These are phyloP conservation scores for Xanthostigma xanthostigma DNA, from an alignment of 2,888 invertebrate genomes.

Conservation along the genomic window DNA sequence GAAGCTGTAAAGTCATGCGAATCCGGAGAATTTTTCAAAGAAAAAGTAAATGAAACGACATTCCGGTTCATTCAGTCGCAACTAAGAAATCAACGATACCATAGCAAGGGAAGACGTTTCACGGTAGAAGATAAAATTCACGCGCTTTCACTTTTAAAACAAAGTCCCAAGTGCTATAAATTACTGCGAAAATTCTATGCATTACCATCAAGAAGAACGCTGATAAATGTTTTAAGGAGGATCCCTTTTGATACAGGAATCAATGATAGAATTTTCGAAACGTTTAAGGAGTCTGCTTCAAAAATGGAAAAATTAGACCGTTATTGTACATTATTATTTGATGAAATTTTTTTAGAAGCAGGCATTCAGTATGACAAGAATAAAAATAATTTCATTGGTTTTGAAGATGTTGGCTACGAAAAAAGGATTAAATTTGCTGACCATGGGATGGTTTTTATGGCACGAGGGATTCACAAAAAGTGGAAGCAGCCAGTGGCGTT, in stretches of 20 bases:
- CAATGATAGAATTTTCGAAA: not conserved
- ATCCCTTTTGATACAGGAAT: not conserved
- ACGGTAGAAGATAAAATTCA: too few relatives aligned
- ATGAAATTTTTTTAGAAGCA: constrained; percentile 10
- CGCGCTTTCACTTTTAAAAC: too few relatives aligned
- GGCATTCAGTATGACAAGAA: not conserved
- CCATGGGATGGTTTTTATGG: constrained; percentile 10
- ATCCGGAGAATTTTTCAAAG: too few relatives aligned
- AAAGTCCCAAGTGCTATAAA: not conserved
- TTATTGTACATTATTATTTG: constrained; percentile 11
- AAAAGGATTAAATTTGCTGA: constrained; percentile 8
- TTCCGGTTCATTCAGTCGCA: too few relatives aligned
- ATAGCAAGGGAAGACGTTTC: too few relatives aligned
- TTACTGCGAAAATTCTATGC: not conserved
- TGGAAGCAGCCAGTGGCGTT: constrained; percentile 12
- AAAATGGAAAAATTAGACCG: constrained; percentile 3
- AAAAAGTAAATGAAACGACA: too few relatives aligned
- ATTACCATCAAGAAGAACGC: not conserved
- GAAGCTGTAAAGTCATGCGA: too few relatives aligned
- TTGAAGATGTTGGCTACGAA: constrained; percentile 12
- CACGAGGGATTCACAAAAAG: constrained; percentile 7
- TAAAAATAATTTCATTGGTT: constrained; percentile 10
- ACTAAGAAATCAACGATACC: too few relatives aligned
- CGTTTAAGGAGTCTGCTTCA: not conserved
- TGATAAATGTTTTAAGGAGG: not conserved